phyloP scores from a whole-genome alignment of 2,113 vertebrate genomes.

The Tautogolabrus adspersus region DNA sequence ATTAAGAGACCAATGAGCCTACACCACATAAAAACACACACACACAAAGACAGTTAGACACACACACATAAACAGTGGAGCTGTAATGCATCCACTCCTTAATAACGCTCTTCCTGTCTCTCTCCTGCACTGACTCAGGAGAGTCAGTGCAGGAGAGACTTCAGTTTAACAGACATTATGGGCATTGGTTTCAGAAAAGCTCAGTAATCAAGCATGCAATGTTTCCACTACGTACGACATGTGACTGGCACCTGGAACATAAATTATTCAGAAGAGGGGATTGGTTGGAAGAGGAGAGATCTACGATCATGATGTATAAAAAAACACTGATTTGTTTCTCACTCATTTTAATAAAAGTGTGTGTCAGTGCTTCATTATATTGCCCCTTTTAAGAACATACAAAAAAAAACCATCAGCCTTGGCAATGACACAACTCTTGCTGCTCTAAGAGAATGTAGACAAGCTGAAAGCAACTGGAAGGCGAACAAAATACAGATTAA shows the following conservation, averaged over 20 bases:
- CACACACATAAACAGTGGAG: neutral
- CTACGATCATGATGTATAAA: conserved; percentile 53
- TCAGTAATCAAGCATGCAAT: neutral
- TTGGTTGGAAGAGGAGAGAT: conserved; percentile 47
- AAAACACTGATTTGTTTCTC: no score
- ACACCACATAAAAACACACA: neutral
- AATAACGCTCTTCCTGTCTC: conserved; percentile 4
- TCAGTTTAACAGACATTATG: conserved; percentile 41
- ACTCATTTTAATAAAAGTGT: no score
- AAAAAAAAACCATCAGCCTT: no score
- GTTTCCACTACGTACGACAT: conserved; percentile 1
- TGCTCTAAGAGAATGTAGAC: no score
- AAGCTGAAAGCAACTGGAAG: no score
- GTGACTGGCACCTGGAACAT: conserved; percentile 44
- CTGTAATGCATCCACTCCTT: neutral
- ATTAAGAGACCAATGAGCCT: neutral
- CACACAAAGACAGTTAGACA: neutral
- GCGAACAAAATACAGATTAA: no score
- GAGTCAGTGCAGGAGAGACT: conserved; percentile 26
- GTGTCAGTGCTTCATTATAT: no score
- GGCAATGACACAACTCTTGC: no score
- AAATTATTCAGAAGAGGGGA: conserved; percentile 53
- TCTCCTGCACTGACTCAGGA: neutral
- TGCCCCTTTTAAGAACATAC: no score
- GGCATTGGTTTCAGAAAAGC: conserved; percentile 37